Evolutionary conservation across 1,140 invertebrate species (phyloP).

Genomic region (Pteromalus puparum): DNA sequence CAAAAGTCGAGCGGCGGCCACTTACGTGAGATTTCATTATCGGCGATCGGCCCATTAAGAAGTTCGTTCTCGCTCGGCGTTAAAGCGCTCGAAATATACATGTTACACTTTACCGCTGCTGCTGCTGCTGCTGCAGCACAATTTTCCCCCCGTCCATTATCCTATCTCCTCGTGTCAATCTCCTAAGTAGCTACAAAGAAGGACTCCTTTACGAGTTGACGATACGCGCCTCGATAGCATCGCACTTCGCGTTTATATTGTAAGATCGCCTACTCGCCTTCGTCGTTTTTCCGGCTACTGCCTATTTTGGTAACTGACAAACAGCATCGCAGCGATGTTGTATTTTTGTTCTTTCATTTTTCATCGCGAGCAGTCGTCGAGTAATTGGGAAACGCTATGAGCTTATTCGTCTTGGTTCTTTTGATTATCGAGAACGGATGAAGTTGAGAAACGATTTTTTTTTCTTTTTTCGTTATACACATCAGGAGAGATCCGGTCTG

Average conservation of each 20-base stretch:
- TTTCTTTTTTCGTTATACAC: not conserved
- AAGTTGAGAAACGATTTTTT: constrained; percentile 6
- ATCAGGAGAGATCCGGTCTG: not conserved
- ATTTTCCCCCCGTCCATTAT: constrained; percentile 63
- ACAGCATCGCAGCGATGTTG: not conserved
- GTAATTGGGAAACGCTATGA: not conserved
- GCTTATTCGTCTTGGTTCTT: not conserved
- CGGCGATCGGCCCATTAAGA: constrained; percentile 45
- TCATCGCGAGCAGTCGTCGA: not conserved
- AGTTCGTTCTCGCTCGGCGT: constrained; percentile 1
- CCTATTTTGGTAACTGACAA: too few relatives aligned
- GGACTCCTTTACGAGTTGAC: constrained; percentile 62
- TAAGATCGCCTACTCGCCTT: not conserved
- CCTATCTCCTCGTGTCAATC: constrained; percentile 70
- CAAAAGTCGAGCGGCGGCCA: constrained; percentile 26
- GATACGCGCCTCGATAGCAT: constrained; percentile 58
- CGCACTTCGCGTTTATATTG: constrained; percentile 15
- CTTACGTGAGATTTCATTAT: constrained; percentile 43
- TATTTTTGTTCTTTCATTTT: not conserved
- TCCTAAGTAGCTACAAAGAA: constrained; percentile 68
- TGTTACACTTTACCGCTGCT: not conserved
- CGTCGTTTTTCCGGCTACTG: not conserved
- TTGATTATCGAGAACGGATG: not conserved
- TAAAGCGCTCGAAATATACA: constrained; percentile 34
- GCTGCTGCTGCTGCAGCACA: not conserved